phyloP scores from a whole-genome alignment of 2,888 invertebrate genomes.

The Ormyrus pomaceus region DNA sequence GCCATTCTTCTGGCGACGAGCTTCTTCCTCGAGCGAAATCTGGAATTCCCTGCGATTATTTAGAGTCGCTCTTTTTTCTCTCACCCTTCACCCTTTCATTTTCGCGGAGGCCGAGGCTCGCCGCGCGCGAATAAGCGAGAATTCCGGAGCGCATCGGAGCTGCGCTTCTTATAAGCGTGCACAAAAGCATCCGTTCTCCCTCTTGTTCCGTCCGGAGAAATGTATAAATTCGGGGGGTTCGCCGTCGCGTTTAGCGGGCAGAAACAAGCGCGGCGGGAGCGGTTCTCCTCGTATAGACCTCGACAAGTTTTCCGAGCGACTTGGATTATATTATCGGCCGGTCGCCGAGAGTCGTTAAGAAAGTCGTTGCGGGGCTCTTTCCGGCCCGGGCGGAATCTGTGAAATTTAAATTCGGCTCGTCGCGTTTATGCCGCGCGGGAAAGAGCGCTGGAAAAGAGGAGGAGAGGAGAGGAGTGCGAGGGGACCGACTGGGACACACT shows the following conservation, averaged over 20 bases:
- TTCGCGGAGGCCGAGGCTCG: no score
- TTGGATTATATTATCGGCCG: slow-evolving; percentile 38
- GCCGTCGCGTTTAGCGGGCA: neutral
- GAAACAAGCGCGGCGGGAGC: neutral
- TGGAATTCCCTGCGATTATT: slow-evolving; percentile 34
- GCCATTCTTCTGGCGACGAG: slow-evolving; percentile 4
- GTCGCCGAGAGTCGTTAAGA: slow-evolving; percentile 63
- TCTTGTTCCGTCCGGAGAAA: neutral
- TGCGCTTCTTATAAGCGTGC: neutral
- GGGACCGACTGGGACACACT: neutral
- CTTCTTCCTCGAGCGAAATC: neutral
- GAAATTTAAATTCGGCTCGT: slow-evolving; percentile 65
- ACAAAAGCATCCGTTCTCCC: slow-evolving; percentile 26
- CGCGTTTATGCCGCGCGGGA: slow-evolving; percentile 33
- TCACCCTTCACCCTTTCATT: slow-evolving; percentile 4
- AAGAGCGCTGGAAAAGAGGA: slow-evolving; percentile 4
- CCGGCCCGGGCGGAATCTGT: slow-evolving; percentile 26
- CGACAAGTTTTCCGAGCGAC: slow-evolving; percentile 27
- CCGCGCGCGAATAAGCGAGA: neutral
- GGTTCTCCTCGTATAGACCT: neutral
- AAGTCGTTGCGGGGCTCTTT: slow-evolving; percentile 62
- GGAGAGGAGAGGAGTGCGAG: neutral
- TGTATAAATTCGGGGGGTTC: slow-evolving; percentile 9
- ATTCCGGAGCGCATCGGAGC: slow-evolving; percentile 2
- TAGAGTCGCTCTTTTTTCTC: neutral